These are phyloP conservation scores for Nesogale talazaci DNA, from an alignment of 2,113 vertebrate species.

Conservation along the genomic window DNA sequence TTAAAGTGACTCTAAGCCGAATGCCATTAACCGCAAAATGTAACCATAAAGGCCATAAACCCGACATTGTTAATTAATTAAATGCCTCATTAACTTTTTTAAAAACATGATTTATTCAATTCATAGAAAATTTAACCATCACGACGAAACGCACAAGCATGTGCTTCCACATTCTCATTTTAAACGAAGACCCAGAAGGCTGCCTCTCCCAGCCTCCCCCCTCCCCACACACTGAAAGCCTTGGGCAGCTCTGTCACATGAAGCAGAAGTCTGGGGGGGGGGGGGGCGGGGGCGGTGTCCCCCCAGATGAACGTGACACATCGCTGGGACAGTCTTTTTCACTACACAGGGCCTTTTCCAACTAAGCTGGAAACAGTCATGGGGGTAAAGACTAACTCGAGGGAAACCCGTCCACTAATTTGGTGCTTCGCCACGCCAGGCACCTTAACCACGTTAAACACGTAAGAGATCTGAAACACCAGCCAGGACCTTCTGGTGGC, in stretches of 20 bases:
- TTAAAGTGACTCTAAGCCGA: conserved; percentile 84
- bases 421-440: not conserved
- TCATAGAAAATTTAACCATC: conserved; percentile 86
- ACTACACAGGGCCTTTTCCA: not conserved
- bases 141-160: conserved; percentile 74
- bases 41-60: conserved; percentile 89
- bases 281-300: too few species aligned
- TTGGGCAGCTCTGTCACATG: not conserved
- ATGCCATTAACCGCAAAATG: conserved; percentile 88
- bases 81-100: conserved; percentile 90
- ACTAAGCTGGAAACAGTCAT: not conserved
- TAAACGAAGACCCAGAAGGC: conserved; percentile 56
- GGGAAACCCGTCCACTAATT: not conserved
- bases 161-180: conserved; percentile 77
- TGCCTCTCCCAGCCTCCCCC: not conserved
- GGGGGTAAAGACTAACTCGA: not conserved
- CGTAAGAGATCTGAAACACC: too few species aligned
- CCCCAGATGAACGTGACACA: not conserved
- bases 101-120: conserved; percentile 89
- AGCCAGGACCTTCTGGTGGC: too few species aligned
- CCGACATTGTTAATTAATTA: conserved; percentile 90
- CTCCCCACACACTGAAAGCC: too few species aligned
- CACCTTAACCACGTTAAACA: not conserved
- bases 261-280: too few species aligned
- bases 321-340: not conserved